These are phyloP conservation scores for Dicyrtomina minuta DNA, from an alignment of 2,888 invertebrate species.

Conservation along the genomic window DNA sequence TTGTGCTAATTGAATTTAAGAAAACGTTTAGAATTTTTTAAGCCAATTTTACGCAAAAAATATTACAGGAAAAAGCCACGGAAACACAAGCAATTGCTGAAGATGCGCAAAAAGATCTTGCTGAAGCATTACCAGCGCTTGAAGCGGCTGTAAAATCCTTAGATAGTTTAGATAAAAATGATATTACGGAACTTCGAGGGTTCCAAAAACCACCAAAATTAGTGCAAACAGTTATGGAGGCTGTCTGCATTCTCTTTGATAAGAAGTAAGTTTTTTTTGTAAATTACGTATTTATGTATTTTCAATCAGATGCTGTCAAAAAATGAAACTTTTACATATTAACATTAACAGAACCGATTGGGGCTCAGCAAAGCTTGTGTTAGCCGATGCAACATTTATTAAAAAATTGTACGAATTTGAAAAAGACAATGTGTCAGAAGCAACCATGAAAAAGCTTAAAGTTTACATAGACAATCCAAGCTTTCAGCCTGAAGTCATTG, in stretches of 20 bases:
- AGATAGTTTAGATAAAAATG: constrained; percentile 81
- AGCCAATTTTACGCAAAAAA: too few relatives aligned
- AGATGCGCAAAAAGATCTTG: constrained; percentile 78
- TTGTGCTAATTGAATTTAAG: neutral
- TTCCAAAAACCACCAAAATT: constrained; percentile 84
- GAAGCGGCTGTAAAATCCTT: constrained; percentile 81
- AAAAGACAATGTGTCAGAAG: constrained; percentile 81
- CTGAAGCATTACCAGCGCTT: constrained; percentile 81
- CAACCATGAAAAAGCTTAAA: constrained; percentile 74
- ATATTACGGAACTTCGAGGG: constrained; percentile 85
- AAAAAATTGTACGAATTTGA: constrained; percentile 79
- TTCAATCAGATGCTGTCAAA: neutral
- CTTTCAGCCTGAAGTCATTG: constrained; percentile 79
- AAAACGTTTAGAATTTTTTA: neutral
- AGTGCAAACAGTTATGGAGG: constrained; percentile 88
- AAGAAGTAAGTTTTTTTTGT: constrained; percentile 67
- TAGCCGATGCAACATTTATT: constrained; percentile 81
- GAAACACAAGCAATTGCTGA: constrained; percentile 82
- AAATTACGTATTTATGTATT: neutral
- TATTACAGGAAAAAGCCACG: constrained; percentile 71
- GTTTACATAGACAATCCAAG: constrained; percentile 81
- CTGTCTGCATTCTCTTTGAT: constrained; percentile 79
- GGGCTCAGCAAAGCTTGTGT: constrained; percentile 75
- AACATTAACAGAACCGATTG: constrained; percentile 71
- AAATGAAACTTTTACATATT: neutral